Base-by-base conservation (phyloP, 2,797 vertebrate species). In the Centroberyx gerrardi region DNA sequence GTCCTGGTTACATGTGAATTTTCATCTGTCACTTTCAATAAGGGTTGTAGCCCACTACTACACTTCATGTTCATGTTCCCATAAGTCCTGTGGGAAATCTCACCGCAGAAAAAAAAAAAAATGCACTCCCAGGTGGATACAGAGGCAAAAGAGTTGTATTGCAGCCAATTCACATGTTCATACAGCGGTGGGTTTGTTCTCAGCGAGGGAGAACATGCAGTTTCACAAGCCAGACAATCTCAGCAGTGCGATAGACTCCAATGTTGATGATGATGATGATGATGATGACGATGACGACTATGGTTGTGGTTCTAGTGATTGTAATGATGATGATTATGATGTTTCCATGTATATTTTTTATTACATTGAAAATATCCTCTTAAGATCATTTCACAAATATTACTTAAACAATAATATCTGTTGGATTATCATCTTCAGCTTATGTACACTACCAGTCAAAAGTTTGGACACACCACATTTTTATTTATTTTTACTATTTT, bases 171-270 rank as follows among this genome's bases (percentile, higher is more conserved):
- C 9, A 17, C 52, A 74, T 49, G 53, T 13, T 38, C 36, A 72
- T 4, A 62, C 27, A 56, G 12, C 2, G 3, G 2, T 63, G 53
- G 72, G 22, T 40, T 62, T 69, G 66, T 67, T 72, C 52, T 48
- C 18, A 53, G 66, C 65, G n/a, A 54, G 27, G 22, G 27, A 36
- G 27, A 68, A 67, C 44, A 65, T 22, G 3, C 8, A 28, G 27
- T 80, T 33, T 78, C 51, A 73, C 55, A 81, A 28, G 62, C 17
- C 65, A 64, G 81, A 36, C 69, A 70, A 60, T 83, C 67, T 82
- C 44, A 61, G 68, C 44, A 60, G 40, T 59, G 13, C 55, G 54
- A 70, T 60, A 7, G 9, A 55, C 36, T 62, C 18, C 12, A 18
- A 72, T 49, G 22, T 29, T 29, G 53, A 22, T 22, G 27, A 29